A percentile compares a stretch with the other conserved stretches of the same genome.
Evolutionary conservation across 2,113 vertebrate genomes (phyloP).

Genomic region (Trogon melanurus): DNA sequence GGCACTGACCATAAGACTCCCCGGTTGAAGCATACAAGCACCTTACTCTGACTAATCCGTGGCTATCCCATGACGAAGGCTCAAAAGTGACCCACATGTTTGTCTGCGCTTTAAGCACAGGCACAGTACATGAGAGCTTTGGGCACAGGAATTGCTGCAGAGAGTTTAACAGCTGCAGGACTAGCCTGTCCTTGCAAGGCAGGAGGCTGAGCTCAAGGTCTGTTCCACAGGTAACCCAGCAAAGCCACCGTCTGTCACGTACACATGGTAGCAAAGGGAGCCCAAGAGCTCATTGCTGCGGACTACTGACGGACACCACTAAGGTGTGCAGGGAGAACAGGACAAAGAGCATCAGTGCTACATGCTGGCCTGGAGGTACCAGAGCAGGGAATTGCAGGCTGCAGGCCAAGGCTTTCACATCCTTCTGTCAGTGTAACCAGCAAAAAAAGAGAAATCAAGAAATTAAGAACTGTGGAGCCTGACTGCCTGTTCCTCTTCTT

Average conservation of each 20-base stretch:
- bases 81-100: not conserved
- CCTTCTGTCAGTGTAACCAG: not conserved
- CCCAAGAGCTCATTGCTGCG: not conserved
- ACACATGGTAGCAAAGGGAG: not conserved
- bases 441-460: not conserved
- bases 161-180: not conserved
- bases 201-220: not conserved
- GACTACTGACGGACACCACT: fast-evolving
- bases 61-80: fast-evolving
- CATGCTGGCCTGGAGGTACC: not conserved
- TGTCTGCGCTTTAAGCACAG: fast-evolving
- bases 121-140: fast-evolving
- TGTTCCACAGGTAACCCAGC: not conserved
- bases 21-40: fast-evolving
- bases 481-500: not conserved
- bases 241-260: not conserved
- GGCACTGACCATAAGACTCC: not conserved
- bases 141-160: fast-evolving
- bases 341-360: fast-evolving
- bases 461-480: not conserved
- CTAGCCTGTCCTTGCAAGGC: not conserved
- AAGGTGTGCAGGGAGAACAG: not conserved
- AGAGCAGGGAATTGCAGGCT: not conserved
- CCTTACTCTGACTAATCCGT: not conserved
- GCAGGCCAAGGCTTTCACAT: not conserved